Evolutionary conservation across 2,888 invertebrate genomes (phyloP), one percentile per base, ranked within the genome.

Genomic region (Byasa hedistus): DNA sequence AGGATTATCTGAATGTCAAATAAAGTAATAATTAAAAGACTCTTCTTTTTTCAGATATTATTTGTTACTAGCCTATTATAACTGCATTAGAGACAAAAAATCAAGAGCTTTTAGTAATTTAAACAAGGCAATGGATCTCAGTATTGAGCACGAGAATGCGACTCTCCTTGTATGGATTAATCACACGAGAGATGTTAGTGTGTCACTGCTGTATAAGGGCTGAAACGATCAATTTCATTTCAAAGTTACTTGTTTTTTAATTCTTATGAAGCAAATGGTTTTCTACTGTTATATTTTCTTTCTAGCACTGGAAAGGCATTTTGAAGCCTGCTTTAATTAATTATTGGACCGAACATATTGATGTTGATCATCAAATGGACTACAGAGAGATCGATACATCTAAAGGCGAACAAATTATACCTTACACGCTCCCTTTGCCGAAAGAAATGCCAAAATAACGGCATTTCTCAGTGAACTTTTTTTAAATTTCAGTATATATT

Each of bases 261-360:
- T 27, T 27, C 3, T 27, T 27, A 27, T 27, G 5, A 27, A 27
- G 27, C 3, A 27, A 27, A 27, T 27, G 5, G 3, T 27, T 27
- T 27, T 5, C 27, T 39, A 39, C 15, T 39, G 3, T 15, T 12
- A 39, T 39, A 39, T 15, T 27, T 68, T 68, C 64, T 15, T 82
- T 83, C 32, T 76, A 94, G 93, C 90, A 89, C 63, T 94, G 94
- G 94, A 86, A 82, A 57, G 89, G 91, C 19, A 84, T 79, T 4
- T 73, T 93, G 58, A 84, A 84, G 57, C 78, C 84, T 0, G 79
- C 86, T 64, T 80, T 85, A 36, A 71, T 79, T 61, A 83, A 92
- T 69, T 89, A 86, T 73, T 94, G 94, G 94, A 79, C 78, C 23
- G 86, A 93, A 32, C 91, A 89, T 58, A 77, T 89, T n/a, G 84